Evolutionary conservation across 2,113 vertebrate species (phyloP), one percentile per base, ranked within the genome.

Genomic region (Bettongia penicillata): DNA sequence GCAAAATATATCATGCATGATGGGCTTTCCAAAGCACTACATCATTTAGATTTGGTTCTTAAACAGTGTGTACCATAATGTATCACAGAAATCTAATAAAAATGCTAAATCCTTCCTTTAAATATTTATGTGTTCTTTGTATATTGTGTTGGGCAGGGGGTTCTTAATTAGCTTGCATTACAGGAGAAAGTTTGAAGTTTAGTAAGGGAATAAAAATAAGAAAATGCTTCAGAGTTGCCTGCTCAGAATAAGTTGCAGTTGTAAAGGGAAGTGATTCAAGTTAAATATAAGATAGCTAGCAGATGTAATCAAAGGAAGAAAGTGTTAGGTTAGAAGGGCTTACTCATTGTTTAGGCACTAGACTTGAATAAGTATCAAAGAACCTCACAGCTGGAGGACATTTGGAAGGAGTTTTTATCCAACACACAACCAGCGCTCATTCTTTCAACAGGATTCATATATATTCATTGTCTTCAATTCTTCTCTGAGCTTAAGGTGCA

Each of bases 131-230:
- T 8, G 4, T 93, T 7, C 2, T 97, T 96, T 97, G 95, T 94
- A 97, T 93, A 97, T 96, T 91, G 96, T 96, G 90, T 96, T 84
- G 26, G 93, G 50, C 95, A 96, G 47, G 53, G 4, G 49, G 97
- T 91, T 95, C 97, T 97, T 97, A 98, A 98, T 98, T 98, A 98
- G 96, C 48, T 43, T 89, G 84, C 51, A 96, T 94, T 61, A 96
- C 90, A 95, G 97, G 31, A 94, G 61, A 98, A 91, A 97, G 95
- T 91, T 95, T 93, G 28, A 43, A n/a, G 92, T 98, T 97, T 93
- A 96, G 95, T 96, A 97, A 98, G 51, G n/a, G 43, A 50, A 98
- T 89, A 89, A 92, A 91, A 94, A 92, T 93, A 93, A 28, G 26
- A 0, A 90, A 97, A 96, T 77, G 90, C 91, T 94, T 97, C 93